phyloP scores from a whole-genome alignment of 2,797 vertebrate genomes.

The Aplochiton taeniatus region DNA sequence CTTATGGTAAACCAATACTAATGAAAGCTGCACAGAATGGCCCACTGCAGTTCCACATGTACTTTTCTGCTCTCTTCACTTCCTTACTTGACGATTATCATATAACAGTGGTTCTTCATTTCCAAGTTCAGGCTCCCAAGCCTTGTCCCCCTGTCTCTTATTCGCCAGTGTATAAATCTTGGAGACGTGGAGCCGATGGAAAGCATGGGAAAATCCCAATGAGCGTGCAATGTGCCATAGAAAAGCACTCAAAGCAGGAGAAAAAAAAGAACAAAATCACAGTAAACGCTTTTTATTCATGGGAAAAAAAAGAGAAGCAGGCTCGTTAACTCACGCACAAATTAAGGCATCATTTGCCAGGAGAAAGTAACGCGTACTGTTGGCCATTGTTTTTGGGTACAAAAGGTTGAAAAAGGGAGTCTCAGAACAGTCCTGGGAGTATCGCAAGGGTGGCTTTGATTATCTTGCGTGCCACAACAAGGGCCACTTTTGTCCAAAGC shows the following conservation, averaged over 20 bases:
- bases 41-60: conserved; percentile 33
- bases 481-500: conserved; percentile 71
- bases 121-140: neutral
- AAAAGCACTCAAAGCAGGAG: conserved; percentile 28
- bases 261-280: conserved; percentile 36
- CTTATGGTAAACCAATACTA: conserved; percentile 60
- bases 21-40: conserved; percentile 59
- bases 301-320: conserved; percentile 60
- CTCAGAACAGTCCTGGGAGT: conserved; percentile 46
- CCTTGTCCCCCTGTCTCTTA: neutral
- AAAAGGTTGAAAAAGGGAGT: conserved; percentile 68
- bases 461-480: conserved; percentile 65
- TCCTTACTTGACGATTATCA: too few relatives aligned
- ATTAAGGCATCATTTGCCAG: conserved; percentile 80
- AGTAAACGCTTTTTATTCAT: conserved; percentile 75
- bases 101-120: too few relatives aligned
- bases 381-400: conserved; percentile 70
- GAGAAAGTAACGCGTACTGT: conserved; percentile 57
- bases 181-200: conserved; percentile 11
- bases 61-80: too few relatives aligned
- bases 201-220: conserved; percentile 65
- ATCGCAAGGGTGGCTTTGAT: conserved; percentile 56
- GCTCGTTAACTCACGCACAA: conserved; percentile 77
- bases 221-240: conserved; percentile 49
- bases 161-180: conserved; percentile 2